phyloP scores from a whole-genome alignment of 2,113 vertebrate genomes.

The Muntiacus reevesi region DNA sequence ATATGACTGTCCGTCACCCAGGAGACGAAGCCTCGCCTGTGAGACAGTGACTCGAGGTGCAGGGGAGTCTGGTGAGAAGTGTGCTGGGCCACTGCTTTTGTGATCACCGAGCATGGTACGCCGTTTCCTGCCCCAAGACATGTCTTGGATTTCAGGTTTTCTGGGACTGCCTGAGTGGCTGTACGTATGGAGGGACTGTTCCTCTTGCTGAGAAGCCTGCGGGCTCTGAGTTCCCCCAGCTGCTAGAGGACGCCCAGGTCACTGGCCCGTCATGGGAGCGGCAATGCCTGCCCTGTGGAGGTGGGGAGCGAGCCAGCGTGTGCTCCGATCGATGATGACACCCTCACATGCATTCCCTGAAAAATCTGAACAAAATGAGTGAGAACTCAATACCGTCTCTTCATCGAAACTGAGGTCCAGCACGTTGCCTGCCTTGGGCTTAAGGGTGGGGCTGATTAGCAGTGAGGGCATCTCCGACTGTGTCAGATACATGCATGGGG shows the following conservation, averaged over 20 bases:
- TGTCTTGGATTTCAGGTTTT: fast-evolving
- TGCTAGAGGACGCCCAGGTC: fast-evolving
- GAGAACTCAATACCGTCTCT: background rate
- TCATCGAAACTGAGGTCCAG: background rate
- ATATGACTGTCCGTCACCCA: fast-evolving
- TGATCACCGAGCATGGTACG: fast-evolving
- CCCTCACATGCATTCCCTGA: background rate
- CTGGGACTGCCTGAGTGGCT: background rate
- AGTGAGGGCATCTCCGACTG: background rate
- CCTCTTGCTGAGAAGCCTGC: fast-evolving
- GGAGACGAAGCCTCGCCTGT: fast-evolving
- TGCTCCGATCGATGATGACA: background rate
- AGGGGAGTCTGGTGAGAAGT: background rate
- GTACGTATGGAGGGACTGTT: fast-evolving
- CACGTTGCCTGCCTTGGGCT: background rate
- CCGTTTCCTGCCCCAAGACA: fast-evolving
- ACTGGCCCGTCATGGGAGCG: fast-evolving
- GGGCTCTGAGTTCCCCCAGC: fast-evolving
- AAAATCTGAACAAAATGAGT: slow-evolving; percentile 31
- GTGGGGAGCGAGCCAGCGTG: fast-evolving
- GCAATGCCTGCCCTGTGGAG: fast-evolving
- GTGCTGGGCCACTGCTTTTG: fast-evolving
- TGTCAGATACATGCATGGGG: background rate
- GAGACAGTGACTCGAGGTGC: background rate
- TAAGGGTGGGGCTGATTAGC: background rate